Conservation (phyloP, 2,113 vertebrate species). For the Beaufortia kweichowensis region DNA sequence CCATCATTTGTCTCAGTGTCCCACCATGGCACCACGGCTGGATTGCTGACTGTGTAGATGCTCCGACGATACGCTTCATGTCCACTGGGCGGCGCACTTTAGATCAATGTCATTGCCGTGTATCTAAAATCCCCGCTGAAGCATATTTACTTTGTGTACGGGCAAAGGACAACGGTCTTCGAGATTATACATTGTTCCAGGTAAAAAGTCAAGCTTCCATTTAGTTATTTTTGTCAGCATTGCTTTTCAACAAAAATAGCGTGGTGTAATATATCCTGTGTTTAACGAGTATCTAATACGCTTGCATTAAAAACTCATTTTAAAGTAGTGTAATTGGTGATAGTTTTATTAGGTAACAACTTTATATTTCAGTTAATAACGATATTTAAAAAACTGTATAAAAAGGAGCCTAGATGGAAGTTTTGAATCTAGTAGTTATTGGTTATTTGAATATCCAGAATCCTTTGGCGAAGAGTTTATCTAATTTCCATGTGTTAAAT, state of each 20-base stretch:
- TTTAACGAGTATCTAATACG: no score
- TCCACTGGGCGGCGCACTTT: conserved; percentile 93
- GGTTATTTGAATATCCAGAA: not conserved
- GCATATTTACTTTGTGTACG: conserved; percentile 44
- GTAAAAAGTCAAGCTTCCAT: conserved; percentile 34
- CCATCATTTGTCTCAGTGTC: conserved; percentile 69
- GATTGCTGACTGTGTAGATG: conserved; percentile 55
- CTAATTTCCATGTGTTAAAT: not conserved
- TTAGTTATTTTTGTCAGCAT: not conserved
- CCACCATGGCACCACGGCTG: conserved; percentile 44
- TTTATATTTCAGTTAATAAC: not conserved
- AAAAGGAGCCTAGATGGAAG: not conserved
- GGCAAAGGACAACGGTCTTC: conserved; percentile 38
- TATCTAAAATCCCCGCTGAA: conserved; percentile 63
- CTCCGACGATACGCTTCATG: conserved; percentile 32
- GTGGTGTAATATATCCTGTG: not conserved
- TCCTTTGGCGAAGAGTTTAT: not conserved
- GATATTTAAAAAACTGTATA: not conserved
- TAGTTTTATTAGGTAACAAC: not conserved
- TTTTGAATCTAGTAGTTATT: not conserved
- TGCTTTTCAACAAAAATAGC: not conserved
- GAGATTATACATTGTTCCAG: conserved; percentile 18
- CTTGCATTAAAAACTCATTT: not conserved
- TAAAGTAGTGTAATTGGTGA: not conserved
- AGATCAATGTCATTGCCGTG: conserved; percentile 99